Conservation (phyloP, 2,113 vertebrate genomes). For the Toxotes jaculatrix region DNA sequence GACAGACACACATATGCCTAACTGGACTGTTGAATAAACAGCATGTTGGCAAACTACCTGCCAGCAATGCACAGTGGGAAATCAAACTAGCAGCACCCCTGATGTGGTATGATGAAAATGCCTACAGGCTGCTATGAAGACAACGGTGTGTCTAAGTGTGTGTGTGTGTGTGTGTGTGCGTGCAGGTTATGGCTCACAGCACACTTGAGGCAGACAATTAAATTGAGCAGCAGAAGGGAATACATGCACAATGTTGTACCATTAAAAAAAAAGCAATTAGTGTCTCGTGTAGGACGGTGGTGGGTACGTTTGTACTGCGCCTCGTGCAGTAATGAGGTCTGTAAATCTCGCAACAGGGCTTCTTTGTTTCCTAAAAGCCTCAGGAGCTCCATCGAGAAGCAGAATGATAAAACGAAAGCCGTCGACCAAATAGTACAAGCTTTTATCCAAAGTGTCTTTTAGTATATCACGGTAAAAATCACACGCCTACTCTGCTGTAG, state of each 20-base stretch:
- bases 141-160: neutral
- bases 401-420: neutral
- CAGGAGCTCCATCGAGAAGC: neutral
- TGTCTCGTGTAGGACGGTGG: slow-evolving; percentile 15
- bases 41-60: slow-evolving; percentile 57
- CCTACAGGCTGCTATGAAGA: slow-evolving; percentile 44
- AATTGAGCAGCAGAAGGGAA: slow-evolving; percentile 57
- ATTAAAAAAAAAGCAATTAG: slow-evolving; percentile 71
- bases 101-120: slow-evolving; percentile 53
- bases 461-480: neutral
- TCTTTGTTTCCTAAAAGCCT: slow-evolving; percentile 37
- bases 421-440: neutral
- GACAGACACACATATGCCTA: neutral
- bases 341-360: slow-evolving; percentile 38
- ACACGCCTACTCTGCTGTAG: neutral
- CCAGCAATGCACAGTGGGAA: slow-evolving; percentile 48
- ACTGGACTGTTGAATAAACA: slow-evolving; percentile 35
- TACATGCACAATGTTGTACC: slow-evolving; percentile 36
- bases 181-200: slow-evolving; percentile 25
- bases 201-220: slow-evolving; percentile 61
- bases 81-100: slow-evolving; percentile 44
- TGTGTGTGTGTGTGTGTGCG: neutral
- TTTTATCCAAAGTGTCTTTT: neutral
- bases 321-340: slow-evolving; percentile 31
- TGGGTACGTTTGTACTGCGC: slow-evolving; percentile 4